Conservation (phyloP, 2,797 vertebrate genomes). For the Okamejei kenojei region DNA sequence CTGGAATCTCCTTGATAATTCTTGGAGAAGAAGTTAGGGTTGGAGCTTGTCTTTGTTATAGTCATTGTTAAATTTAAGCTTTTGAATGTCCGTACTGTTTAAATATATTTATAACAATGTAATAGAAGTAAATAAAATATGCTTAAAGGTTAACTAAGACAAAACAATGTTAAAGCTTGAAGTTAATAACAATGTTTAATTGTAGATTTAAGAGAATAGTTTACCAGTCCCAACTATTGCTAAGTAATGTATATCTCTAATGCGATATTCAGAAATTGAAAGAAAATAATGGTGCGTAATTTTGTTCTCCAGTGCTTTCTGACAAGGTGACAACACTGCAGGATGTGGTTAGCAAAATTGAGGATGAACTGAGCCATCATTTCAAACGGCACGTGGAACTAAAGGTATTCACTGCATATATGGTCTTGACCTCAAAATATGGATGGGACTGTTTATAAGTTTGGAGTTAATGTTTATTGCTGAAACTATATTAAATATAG, state of each 20-base stretch:
- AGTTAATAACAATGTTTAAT: background rate
- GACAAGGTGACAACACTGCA: slow-evolving; percentile 62
- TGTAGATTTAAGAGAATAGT: background rate
- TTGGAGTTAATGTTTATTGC: background rate
- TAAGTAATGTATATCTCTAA: background rate
- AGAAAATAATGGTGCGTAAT: background rate
- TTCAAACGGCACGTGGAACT: slow-evolving; percentile 83
- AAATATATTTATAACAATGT: no score
- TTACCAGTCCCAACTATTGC: background rate
- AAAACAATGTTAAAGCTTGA: no score
- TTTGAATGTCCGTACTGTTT: no score
- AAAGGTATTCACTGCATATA: slow-evolving; percentile 66
- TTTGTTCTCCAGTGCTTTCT: slow-evolving; percentile 67
- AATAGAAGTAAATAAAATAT: no score
- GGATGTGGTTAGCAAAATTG: slow-evolving; percentile 76
- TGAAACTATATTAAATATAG: background rate
- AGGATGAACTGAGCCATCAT: slow-evolving; percentile 71
- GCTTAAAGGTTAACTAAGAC: no score
- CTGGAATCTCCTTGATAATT: no score
- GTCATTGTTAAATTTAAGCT: no score
- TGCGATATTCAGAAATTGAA: background rate
- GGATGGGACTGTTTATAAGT: background rate
- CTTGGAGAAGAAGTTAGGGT: no score
- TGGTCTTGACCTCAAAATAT: background rate
- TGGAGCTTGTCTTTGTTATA: no score